phyloP scores from a whole-genome alignment of 2,797 vertebrate genomes.

The Lepidocolaptes lacrymiger region DNA sequence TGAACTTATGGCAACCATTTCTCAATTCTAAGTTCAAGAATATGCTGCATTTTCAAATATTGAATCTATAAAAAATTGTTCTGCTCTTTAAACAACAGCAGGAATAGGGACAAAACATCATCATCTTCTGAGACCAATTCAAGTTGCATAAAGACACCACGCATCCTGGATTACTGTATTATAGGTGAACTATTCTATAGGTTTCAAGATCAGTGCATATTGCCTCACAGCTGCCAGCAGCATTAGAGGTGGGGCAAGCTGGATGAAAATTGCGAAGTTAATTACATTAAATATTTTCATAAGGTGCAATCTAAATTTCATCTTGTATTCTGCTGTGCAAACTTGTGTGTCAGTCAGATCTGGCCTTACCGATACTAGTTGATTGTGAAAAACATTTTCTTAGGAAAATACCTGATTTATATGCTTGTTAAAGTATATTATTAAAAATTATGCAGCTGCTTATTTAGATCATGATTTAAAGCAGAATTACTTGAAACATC shows the following conservation, averaged over 20 bases:
- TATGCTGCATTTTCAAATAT: background rate
- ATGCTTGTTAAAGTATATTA: background rate
- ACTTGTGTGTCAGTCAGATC: accelerated
- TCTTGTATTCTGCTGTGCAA: background rate
- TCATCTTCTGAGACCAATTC: background rate
- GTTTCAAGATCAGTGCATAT: background rate
- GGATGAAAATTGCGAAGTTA: background rate
- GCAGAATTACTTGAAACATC: background rate
- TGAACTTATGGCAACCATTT: background rate
- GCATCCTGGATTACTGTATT: background rate
- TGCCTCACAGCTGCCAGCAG: background rate
- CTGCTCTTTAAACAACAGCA: background rate
- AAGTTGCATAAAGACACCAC: background rate
- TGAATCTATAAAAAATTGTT: background rate
- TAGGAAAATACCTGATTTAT: background rate
- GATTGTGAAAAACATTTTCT: background rate
- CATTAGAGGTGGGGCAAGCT: background rate
- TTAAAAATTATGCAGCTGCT: background rate
- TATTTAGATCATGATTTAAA: background rate
- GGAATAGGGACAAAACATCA: background rate
- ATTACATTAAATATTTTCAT: background rate
- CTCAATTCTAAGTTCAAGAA: background rate
- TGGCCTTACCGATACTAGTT: background rate
- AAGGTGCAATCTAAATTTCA: background rate
- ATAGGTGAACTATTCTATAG: background rate